Percentiles rank a stretch among this genome's conserved stretches.
Evolutionary conservation across 2,888 invertebrate species (phyloP).

Genomic region (Tachina fera): DNA sequence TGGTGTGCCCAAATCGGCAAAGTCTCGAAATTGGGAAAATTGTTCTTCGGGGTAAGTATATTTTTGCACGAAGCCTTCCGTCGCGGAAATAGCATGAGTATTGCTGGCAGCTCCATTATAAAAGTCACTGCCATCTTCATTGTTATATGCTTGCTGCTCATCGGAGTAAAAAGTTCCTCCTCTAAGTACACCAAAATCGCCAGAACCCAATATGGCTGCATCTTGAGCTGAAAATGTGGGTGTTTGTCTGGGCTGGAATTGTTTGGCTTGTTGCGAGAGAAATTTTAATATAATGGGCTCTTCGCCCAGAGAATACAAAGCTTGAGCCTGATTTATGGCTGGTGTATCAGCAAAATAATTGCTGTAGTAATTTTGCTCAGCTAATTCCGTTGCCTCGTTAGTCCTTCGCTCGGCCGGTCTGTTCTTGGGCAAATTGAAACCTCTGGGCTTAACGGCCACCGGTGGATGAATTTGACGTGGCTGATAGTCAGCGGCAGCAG

Average conservation of each 20-base stretch:
- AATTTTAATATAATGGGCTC: conserved; percentile 44
- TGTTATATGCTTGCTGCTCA: conserved; percentile 36
- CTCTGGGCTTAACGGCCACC: conserved; percentile 40
- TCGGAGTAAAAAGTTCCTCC: conserved; percentile 64
- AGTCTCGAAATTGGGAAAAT: conserved; percentile 66
- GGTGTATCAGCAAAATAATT: conserved; percentile 45
- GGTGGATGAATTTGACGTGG: neutral
- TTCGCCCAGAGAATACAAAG: conserved; percentile 32
- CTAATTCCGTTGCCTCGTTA: conserved; percentile 6
- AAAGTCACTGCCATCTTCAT: conserved; percentile 51
- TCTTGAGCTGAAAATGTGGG: conserved; percentile 15
- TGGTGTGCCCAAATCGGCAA: conserved; percentile 60
- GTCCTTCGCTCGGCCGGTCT: neutral
- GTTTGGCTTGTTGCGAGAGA: conserved; percentile 39
- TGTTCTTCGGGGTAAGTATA: conserved; percentile 67
- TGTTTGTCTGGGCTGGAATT: conserved; percentile 35
- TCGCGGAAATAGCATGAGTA: conserved; percentile 88
- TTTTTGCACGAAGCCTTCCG: conserved; percentile 83
- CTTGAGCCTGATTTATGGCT: conserved; percentile 9
- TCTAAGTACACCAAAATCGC: conserved; percentile 61
- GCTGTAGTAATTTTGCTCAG: conserved; percentile 56
- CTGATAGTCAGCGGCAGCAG: conserved; percentile 19
- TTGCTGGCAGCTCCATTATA: conserved; percentile 84
- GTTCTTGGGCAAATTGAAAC: conserved; percentile 26
- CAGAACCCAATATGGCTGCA: conserved; percentile 61